Base-by-base conservation (phyloP, 2,888 invertebrate genomes). In the Cerastis rubricosa region DNA sequence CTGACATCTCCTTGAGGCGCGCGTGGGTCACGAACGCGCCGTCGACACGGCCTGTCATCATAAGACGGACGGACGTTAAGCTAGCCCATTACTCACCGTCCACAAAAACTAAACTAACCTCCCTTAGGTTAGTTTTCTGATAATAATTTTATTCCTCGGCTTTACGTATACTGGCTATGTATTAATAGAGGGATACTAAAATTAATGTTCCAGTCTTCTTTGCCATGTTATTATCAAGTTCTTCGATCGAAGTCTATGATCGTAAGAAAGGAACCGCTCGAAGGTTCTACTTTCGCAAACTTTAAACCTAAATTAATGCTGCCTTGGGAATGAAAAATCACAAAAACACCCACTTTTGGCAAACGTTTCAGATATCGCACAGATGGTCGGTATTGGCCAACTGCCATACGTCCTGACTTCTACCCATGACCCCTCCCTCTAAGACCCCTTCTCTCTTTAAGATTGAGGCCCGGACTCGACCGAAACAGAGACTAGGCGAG, bases 271-370 rank as follows among this genome's bases (percentile, higher is more conserved):
- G 17, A 64, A n/a, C 45, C 19, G 2, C 7, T n/a, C 6, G 1
- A 68, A 17, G 14, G n/a, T 19, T 70, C 9, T 22, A n/a, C 7
- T 2, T 35, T 17, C 43, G 25, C 17, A 45, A 19, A n/a, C 11
- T 47, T 72, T 25, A 25, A 57, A 71, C 9, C 9, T 12, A 45
- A 71, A 78, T 40, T n/a, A 22, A 51, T 25, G 14, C n/a, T 63
- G n/a, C 45, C n/a, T 43, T 29, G 29, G 54, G 2, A 51, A 63
- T 12, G 25, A 70, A 25, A 35, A 54, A 22, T 14, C 40, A 19
- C 12, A 71, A 40, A 8, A 80, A 35, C 7, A 29, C 2, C 29
- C 40, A 14, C 12, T 66, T 78, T 78, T 78, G 78, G 74, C 78
- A 74, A 49, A 25, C 25, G n/a, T 22, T 74, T 66, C n/a, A 9